Evolutionary conservation across 1,140 invertebrate genomes (phyloP), one percentile per base, ranked within the genome.

Genomic region (Diachasmimorpha longicaudata): DNA sequence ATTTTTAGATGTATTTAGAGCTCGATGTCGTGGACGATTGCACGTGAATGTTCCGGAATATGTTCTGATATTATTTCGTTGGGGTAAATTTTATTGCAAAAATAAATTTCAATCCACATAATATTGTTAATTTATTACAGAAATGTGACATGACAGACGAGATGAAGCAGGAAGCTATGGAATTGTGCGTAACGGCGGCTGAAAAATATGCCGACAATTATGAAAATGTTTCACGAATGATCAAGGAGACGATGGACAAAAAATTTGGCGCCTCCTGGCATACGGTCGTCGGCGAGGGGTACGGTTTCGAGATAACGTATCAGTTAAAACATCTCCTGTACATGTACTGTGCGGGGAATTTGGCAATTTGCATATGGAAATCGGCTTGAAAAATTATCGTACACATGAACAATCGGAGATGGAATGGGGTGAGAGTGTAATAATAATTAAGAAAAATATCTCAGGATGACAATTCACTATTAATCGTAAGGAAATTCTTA

Each of bases 241-340:
- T 99, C 25, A 98, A 99, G 88, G 97, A 99, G 82, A 94, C 93
- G 10, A 95, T 99, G 94, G 97, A 99, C 87, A 97, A 97, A 87
- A 98, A 97, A 84, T 98, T 97, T 88, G 97, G 97, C 19, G 94
- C 96, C 4, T 94, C 95, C 37, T 98, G 97, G 94, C 96, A 98
- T 88, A 96, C 95, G 0, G 95, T 98, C 0, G 96, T 98, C 13
- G 97, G 97, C 14, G 97, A 99, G 90, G 96, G 95, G 58, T 98
- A 95, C 87, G 97, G 96, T 5, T 97, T 98, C 87, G 96, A 98
- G 89, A 94, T 98, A 74, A 96, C 96, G 9, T 97, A 97, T 87
- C 96, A 98, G 88, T 93, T 95, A n/a, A 96, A 96, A 84, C 97
- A 96, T 83, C 92, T 98, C 68, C 90, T 98, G 39, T 98, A 98